Evolutionary conservation across 2,888 invertebrate species (phyloP), one percentile per base, ranked within the genome.

Genomic region (Palloptera scutellata): DNA sequence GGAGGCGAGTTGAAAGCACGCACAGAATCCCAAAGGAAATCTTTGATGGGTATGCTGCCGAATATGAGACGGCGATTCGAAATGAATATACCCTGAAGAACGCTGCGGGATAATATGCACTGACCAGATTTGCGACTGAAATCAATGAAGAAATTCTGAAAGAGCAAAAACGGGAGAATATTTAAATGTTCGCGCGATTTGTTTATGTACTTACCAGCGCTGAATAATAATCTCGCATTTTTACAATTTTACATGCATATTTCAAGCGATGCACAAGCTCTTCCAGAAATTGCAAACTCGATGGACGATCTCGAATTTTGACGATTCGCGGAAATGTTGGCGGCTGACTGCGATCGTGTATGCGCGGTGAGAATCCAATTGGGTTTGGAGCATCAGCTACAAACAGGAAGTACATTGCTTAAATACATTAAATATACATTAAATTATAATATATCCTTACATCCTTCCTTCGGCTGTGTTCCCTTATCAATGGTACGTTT

Each of bases 261-360:
- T 93, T 91, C 61, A 96, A 87, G 70, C 95, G 88, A 52, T 90
- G 88, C n/a, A 96, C 88, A 76, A 97, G 88, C 79, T 92, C 92
- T 77, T 93, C 92, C 70, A 96, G 83, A 45, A 97, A 94, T 80
- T 94, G 94, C 61, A 87, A 86, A 73, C 91, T 87, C 1, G 86
- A 83, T 42, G 83, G 79, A 12, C 89, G 86, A 57, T 91, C 91
- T 76, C 93, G 93, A 78, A 98, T 96, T 85, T 95, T 93, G 0
- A 97, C 96, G 85, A 96, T 97, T 19, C 98, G 90, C 0, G 98
- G 98, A 87, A 98, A 99, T 17, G 98, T 97, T 0, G 98, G 97
- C n/a, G 98, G 98, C 65, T 98, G 87, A 61, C 97, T 87, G 54
- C 97, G 90, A 85, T 97, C 97, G 86, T 98, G 98, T 55, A 97